Base-by-base conservation (phyloP, 2,888 invertebrate species). In the Epistrophella euchroma region DNA sequence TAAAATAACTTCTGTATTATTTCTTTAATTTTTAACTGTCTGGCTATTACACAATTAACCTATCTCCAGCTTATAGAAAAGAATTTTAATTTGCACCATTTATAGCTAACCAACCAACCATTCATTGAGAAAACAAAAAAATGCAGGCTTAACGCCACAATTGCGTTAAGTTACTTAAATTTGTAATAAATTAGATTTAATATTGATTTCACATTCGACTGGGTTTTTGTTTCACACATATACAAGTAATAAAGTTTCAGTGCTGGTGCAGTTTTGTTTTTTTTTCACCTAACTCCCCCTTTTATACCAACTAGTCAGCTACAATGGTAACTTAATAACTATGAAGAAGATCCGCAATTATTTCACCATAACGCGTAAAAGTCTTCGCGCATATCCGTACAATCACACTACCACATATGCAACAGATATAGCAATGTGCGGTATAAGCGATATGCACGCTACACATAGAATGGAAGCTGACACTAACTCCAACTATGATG, bases 191-290 rank as follows among this genome's bases (percentile, higher is more conserved):
- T 81, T 66, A 66, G 81, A 32, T 64, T 81, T 71, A 71, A 76
- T 76, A 76, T 81, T 81, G 75, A 81, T 81, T 81, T 81, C 75
- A 81, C 71, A 81, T 81, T 64, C 22, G 75, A 64, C 56, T 81
- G 81, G 47, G 45, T 76, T 71, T 43, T 60, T 15, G 15, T 60
- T 40, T 60, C 56, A 35, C 25, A 1, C 15, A 40, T 7, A n/a
- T 17, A 40, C 15, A 17, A 45, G 43, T 17, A 0, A 0, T 25
- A n/a, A 2, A 50, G 22, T 4, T 25, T 47, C 19, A 10, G 9
- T 22, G 22, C 13, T 50, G 1, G 50, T 2, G 22, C 5, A 11
- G 11, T 22, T 4, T 43, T 1, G 9, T 9, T 35, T 35, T 35
- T 10, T 37, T 37, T 45, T 11, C 22, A 50, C 22, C 22, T 13